Percentiles rank a stretch among this genome's conserved stretches.
Evolutionary conservation across 2,888 invertebrate species (phyloP).

Genomic region (Microplitis manilae): DNA sequence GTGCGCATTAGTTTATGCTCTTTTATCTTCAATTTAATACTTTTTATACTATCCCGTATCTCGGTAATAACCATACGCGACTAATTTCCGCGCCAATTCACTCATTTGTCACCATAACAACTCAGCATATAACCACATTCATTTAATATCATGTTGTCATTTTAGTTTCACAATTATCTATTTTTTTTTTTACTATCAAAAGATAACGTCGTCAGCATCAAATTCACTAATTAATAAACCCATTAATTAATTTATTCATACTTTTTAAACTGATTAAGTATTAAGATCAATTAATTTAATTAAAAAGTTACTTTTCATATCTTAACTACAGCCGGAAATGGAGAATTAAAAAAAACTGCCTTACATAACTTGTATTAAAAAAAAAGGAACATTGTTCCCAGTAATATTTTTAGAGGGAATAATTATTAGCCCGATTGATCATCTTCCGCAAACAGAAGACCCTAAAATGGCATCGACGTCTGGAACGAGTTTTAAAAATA

Average conservation of each 20-base stretch:
- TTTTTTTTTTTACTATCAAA: background rate
- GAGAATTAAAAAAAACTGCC: too few relatives aligned
- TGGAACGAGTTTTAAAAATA: constrained; percentile 42
- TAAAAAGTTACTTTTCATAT: too few relatives aligned
- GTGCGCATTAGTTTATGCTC: constrained; percentile 24
- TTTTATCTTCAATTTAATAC: background rate
- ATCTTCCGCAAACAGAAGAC: constrained; percentile 32
- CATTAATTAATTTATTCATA: background rate
- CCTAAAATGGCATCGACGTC: constrained; percentile 38
- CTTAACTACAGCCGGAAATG: too few relatives aligned
- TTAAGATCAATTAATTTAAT: too few relatives aligned
- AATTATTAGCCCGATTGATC: constrained; percentile 20
- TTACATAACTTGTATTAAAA: background rate
- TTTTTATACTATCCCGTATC: background rate
- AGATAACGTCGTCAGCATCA: background rate
- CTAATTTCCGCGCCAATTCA: constrained; percentile 17
- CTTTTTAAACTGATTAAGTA: too few relatives aligned
- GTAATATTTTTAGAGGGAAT: background rate
- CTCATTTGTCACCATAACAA: background rate
- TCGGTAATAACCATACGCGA: background rate
- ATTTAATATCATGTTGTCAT: background rate
- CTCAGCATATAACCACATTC: background rate
- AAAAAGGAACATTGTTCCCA: background rate
- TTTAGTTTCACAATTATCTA: background rate
- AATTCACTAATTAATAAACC: background rate